Evolutionary conservation across 1,140 invertebrate genomes (phyloP).

Genomic region (Archivesica marissinica): DNA sequence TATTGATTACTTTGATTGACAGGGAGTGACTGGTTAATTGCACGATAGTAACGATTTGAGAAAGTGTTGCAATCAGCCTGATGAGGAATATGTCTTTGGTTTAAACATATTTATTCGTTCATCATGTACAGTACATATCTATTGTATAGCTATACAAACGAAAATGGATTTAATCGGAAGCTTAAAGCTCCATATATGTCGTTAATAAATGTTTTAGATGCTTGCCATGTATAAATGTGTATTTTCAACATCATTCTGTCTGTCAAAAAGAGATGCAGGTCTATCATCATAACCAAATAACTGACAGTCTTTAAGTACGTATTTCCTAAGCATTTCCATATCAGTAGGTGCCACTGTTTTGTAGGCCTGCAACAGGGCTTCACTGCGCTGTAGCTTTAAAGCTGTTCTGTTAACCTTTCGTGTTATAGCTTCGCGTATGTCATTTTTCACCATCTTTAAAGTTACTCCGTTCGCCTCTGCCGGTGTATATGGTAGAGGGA

Average conservation of each 20-base stretch:
- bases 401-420: background rate
- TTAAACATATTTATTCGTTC: too few relatives aligned
- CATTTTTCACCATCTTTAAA: too few relatives aligned
- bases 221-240: background rate
- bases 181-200: too few relatives aligned
- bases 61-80: too few relatives aligned
- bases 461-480: background rate
- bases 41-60: too few relatives aligned
- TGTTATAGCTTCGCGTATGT: background rate
- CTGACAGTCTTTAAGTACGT: conserved; percentile 27
- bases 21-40: too few relatives aligned
- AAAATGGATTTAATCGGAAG: too few relatives aligned
- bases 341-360: background rate
- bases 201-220: conserved; percentile 7
- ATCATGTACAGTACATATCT: too few relatives aligned
- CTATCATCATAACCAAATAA: conserved; percentile 50
- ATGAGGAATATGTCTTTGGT: too few relatives aligned
- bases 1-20: too few relatives aligned
- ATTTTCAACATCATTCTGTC: background rate
- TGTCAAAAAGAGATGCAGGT: conserved; percentile 2
- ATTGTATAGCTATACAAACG: too few relatives aligned
- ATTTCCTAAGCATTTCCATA: conserved; percentile 12
- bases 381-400: conserved; percentile 9
- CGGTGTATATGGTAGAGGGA: conserved; percentile 31
- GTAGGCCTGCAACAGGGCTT: conserved; percentile 41